Evolutionary conservation across 2,797 vertebrate species (phyloP).

Genomic region (Cuniculus paca): DNA sequence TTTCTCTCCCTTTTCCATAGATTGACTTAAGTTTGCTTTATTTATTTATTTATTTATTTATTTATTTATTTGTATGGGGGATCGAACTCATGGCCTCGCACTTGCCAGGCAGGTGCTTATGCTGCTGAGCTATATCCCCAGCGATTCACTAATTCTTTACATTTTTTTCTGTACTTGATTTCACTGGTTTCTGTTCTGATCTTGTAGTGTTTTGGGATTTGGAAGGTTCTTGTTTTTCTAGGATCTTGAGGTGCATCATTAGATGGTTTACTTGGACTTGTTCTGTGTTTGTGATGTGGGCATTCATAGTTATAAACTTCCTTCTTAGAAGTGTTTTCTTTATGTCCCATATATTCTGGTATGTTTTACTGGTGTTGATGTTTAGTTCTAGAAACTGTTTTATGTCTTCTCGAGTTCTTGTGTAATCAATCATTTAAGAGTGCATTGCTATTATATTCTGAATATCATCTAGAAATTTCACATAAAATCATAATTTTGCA

Average conservation of each 20-base stretch:
- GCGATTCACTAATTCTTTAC: neutral
- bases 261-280: neutral
- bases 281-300: neutral
- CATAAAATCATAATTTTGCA: no score
- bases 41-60: no score
- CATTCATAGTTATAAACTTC: neutral
- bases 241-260: neutral
- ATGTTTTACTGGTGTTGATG: no score
- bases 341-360: neutral
- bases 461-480: no score
- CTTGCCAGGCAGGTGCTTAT: no score
- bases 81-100: no score
- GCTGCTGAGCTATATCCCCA: no score
- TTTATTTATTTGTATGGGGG: no score
- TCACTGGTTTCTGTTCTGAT: neutral
- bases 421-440: neutral
- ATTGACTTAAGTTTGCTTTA: neutral
- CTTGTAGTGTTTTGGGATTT: neutral
- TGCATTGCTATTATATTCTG: no score
- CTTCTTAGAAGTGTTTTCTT: neutral
- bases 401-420: neutral
- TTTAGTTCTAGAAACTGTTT: neutral
- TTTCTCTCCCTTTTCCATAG: neutral
- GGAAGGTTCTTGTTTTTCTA: neutral
- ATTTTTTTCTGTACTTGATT: neutral